phyloP scores from a whole-genome alignment of 2,113 vertebrate genomes.

The Tichodroma muraria region DNA sequence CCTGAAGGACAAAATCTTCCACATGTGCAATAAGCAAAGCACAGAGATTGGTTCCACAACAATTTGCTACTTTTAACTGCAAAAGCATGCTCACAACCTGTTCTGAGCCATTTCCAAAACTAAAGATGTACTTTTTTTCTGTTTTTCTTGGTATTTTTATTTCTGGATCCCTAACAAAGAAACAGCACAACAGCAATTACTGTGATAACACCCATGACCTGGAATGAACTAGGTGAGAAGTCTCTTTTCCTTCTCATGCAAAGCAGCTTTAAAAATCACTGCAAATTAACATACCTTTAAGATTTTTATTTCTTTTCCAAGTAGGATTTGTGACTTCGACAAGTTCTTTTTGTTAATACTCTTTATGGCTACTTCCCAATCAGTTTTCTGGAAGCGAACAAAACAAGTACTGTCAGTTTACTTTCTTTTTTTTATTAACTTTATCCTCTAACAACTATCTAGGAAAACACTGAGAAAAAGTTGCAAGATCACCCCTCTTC shows the following conservation, averaged over 20 bases:
- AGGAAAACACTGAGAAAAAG: neutral
- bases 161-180: neutral
- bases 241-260: neutral
- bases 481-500: neutral
- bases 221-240: slow-evolving; percentile 20
- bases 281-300: slow-evolving; percentile 83
- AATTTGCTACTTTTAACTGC: neutral
- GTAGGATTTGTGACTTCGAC: slow-evolving; percentile 96
- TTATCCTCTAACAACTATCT: neutral
- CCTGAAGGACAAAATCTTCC: neutral
- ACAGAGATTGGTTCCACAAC: neutral
- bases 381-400: slow-evolving; percentile 80
- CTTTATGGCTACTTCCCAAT: slow-evolving; percentile 98
- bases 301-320: slow-evolving; percentile 99
- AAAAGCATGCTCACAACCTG: neutral
- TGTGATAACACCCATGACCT: neutral
- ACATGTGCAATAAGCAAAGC: neutral
- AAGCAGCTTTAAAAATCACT: slow-evolving; percentile 38
- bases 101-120: neutral
- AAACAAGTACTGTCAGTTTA: neutral
- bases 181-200: neutral
- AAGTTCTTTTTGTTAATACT: slow-evolving; percentile 99
- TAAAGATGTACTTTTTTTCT: neutral
- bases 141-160: neutral
- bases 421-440: neutral